phyloP scores from a whole-genome alignment of 2,113 vertebrate species.

The Pleuronectes platessa region DNA sequence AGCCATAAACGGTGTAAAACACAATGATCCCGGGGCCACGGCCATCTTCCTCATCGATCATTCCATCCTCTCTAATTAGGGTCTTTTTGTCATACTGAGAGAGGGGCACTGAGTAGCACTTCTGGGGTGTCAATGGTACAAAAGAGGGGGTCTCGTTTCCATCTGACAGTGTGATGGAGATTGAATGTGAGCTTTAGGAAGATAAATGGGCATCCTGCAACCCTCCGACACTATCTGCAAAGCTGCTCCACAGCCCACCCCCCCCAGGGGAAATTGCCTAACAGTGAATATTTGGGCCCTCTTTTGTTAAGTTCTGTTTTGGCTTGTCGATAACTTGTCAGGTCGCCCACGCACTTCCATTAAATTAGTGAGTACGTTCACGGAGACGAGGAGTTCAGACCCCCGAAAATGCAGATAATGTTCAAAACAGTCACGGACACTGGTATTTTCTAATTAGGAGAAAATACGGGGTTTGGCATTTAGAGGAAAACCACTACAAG shows the following conservation, averaged over 20 bases:
- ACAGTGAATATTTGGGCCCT: conserved; percentile 64
- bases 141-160: conserved; percentile 79
- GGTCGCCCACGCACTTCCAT: conserved; percentile 19
- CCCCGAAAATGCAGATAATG: conserved; percentile 1
- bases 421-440: not conserved
- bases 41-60: conserved; percentile 71
- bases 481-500: not conserved
- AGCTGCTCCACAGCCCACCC: conserved; percentile 46
- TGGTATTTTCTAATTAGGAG: not conserved
- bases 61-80: conserved; percentile 78
- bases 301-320: conserved; percentile 68
- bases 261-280: conserved; percentile 62
- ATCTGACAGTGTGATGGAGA: conserved; percentile 83
- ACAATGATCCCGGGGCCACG: conserved; percentile 57
- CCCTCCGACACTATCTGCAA: conserved; percentile 67
- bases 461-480: not conserved
- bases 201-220: conserved; percentile 80
- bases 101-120: conserved; percentile 66
- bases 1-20: conserved; percentile 59
- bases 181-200: conserved; percentile 85
- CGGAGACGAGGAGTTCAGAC: conserved; percentile 1
- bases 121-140: conserved; percentile 67
- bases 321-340: conserved; percentile 68
- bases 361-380: conserved; percentile 36
- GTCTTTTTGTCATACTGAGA: conserved; percentile 72